phyloP scores from a whole-genome alignment of 2,797 vertebrate species.

The Nasua narica region DNA sequence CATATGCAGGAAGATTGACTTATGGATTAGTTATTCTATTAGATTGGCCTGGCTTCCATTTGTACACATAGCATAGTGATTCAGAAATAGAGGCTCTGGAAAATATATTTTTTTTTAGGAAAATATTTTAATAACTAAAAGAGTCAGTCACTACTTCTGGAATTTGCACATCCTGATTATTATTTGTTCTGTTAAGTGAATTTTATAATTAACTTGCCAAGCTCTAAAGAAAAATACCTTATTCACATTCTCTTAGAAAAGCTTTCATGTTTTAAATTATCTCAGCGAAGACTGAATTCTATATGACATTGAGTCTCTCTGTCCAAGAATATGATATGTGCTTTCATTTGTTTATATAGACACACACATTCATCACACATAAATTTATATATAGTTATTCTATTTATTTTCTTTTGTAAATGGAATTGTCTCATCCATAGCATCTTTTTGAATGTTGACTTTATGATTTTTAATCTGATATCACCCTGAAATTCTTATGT shows the following conservation, averaged over 20 bases:
- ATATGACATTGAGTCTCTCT: neutral
- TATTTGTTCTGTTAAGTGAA: constrained; percentile 16
- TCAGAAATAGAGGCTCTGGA: neutral
- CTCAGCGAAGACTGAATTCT: neutral
- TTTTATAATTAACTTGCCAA: constrained; percentile 39
- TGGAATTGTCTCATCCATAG: neutral
- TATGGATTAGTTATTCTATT: neutral
- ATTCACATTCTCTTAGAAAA: neutral
- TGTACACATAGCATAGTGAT: neutral
- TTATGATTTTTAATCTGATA: neutral
- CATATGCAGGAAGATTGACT: neutral
- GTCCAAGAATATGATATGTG: neutral
- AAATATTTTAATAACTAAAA: neutral
- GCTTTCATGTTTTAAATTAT: neutral
- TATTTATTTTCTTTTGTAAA: neutral
- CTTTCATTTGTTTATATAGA: neutral
- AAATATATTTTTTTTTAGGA: too few species aligned
- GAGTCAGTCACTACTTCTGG: neutral
- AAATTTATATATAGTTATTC: neutral
- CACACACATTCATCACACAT: neutral
- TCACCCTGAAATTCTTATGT: neutral
- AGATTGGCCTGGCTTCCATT: neutral
- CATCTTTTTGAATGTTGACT: neutral
- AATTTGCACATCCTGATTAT: neutral
- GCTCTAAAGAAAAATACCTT: neutral